phyloP scores from a whole-genome alignment of 2,888 invertebrate species.

The Cantharis lateralis region DNA sequence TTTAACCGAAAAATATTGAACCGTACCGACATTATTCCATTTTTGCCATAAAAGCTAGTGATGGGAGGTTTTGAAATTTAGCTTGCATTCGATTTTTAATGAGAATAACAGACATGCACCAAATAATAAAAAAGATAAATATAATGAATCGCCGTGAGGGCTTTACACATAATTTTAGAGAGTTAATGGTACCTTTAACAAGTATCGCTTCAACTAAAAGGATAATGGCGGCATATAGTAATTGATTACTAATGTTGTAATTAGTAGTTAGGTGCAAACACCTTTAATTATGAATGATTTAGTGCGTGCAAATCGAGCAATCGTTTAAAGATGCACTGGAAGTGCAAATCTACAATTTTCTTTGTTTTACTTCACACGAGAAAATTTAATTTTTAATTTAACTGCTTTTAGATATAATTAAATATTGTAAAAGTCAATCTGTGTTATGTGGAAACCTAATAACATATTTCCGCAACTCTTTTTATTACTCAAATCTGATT shows the following conservation, averaged over 20 bases:
- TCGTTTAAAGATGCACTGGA: neutral
- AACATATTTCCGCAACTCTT: neutral
- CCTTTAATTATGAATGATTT: conserved; percentile 30
- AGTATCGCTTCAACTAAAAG: conserved; percentile 25
- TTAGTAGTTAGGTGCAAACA: conserved; percentile 28
- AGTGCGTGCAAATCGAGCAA: conserved; percentile 19
- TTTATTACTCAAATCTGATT: neutral
- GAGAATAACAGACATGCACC: neutral
- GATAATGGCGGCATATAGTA: conserved; percentile 25
- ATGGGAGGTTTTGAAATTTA: neutral
- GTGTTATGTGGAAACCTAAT: neutral
- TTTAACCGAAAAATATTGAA: neutral
- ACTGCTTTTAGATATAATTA: neutral
- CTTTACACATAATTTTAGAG: conserved; percentile 14
- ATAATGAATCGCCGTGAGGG: conserved; percentile 13
- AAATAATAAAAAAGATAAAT: conserved; percentile 4
- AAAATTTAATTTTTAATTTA: neutral
- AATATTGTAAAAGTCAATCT: neutral
- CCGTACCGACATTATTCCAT: neutral
- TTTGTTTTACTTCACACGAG: neutral
- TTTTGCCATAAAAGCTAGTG: neutral
- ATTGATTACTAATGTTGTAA: conserved; percentile 32
- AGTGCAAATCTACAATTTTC: neutral
- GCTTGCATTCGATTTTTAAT: neutral
- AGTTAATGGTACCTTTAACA: conserved; percentile 19